Evolutionary conservation across 2,888 invertebrate genomes (phyloP).

Genomic region (Heterodera filipjevi): DNA sequence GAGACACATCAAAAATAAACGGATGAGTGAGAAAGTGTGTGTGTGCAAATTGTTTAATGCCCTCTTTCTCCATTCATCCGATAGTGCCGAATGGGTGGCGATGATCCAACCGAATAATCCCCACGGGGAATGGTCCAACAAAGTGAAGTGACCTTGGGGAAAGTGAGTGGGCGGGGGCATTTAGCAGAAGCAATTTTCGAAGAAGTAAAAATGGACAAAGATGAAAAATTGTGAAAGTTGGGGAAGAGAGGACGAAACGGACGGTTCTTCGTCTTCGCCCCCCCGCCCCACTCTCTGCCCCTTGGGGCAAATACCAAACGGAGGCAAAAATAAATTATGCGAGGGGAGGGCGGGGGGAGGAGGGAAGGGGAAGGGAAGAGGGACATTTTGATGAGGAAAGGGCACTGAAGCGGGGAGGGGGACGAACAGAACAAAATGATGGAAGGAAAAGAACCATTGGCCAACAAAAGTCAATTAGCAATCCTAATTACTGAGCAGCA

Average conservation of each 20-base stretch:
- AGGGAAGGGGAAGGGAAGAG: neutral
- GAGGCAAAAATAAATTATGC: constrained; percentile 8
- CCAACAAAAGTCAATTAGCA: neutral
- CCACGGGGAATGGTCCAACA: neutral
- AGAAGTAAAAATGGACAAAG: neutral
- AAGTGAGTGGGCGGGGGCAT: neutral
- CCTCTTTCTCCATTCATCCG: no score
- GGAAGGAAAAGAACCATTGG: neutral
- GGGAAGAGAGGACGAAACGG: neutral
- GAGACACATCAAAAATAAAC: neutral
- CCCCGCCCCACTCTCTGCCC: neutral
- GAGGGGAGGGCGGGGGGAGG: neutral
- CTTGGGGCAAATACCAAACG: neutral
- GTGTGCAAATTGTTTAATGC: no score
- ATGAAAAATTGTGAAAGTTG: neutral
- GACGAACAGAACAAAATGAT: neutral
- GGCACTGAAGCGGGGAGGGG: neutral
- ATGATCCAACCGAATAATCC: no score
- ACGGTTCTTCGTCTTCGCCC: neutral
- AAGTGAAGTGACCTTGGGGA: neutral
- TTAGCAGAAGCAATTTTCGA: neutral
- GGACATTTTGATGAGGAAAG: neutral
- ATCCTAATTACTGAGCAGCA: no score
- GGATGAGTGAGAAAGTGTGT: no score
- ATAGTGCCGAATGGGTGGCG: no score